phyloP scores from a whole-genome alignment of 2,888 invertebrate genomes.

The Molorchus minor region DNA sequence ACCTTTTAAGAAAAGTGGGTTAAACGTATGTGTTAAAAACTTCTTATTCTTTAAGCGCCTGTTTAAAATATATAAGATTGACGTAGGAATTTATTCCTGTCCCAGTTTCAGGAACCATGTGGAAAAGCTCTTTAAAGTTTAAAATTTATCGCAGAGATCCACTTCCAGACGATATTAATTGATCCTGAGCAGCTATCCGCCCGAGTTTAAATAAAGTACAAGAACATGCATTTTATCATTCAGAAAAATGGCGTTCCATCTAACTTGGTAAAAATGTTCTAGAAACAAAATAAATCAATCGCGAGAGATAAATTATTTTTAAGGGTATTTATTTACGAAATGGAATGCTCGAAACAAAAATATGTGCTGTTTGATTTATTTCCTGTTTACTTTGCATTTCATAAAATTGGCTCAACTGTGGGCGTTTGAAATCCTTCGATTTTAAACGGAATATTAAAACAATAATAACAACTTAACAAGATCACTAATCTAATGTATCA shows the following conservation, averaged over 20 bases:
- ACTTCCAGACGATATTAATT: constrained; percentile 1
- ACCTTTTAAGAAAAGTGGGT: too few relatives aligned
- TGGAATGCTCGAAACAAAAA: too few relatives aligned
- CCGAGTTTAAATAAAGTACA: not conserved
- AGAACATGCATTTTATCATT: not conserved
- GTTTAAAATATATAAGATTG: not conserved
- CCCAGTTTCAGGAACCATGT: constrained; percentile 5
- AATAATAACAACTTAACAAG: too few relatives aligned
- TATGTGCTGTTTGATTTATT: too few relatives aligned
- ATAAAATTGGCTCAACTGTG: too few relatives aligned
- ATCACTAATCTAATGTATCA: too few relatives aligned
- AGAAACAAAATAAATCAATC: not conserved
- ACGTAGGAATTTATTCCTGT: constrained; percentile 1
- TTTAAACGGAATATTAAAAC: too few relatives aligned
- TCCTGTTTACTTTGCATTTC: too few relatives aligned
- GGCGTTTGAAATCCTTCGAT: too few relatives aligned
- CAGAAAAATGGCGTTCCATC: not conserved
- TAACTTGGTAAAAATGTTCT: not conserved
- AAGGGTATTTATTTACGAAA: not conserved
- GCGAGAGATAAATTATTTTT: not conserved
- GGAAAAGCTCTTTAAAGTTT: constrained; percentile 6
- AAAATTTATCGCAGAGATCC: constrained; percentile 3
- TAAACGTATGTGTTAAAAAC: too few relatives aligned
- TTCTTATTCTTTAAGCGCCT: too few relatives aligned
- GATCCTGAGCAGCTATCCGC: not conserved